These are phyloP conservation scores for Mimachlamys varia DNA, from an alignment of 2,888 invertebrate genomes.

Conservation along the genomic window DNA sequence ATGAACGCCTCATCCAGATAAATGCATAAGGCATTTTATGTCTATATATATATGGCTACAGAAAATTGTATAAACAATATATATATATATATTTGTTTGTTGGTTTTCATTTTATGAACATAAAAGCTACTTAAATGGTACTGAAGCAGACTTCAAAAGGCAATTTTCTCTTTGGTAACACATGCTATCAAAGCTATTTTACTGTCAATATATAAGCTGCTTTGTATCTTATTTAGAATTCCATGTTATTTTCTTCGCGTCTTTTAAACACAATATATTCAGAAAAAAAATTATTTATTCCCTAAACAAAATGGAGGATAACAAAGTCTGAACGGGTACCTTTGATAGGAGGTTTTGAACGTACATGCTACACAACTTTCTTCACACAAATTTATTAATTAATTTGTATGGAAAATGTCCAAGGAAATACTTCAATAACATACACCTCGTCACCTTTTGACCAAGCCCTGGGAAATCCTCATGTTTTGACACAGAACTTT, in stretches of 20 bases:
- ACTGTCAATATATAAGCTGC: background rate
- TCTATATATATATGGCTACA: background rate
- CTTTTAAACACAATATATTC: background rate
- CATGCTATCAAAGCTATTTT: background rate
- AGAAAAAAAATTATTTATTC: background rate
- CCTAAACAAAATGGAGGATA: background rate
- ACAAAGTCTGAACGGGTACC: background rate
- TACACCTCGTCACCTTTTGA: constrained; percentile 10
- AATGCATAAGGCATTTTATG: too few species aligned
- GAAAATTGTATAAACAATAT: background rate
- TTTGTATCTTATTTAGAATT: background rate
- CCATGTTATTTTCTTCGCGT: background rate
- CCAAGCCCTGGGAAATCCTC: constrained; percentile 15
- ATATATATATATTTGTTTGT: background rate
- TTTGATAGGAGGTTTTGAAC: background rate
- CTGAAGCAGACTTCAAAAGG: background rate
- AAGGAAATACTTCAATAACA: constrained; percentile 11
- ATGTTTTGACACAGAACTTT: background rate
- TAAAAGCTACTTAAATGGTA: background rate
- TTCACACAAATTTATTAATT: background rate
- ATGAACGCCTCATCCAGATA: too few species aligned
- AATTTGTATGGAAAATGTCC: constrained; percentile 13
- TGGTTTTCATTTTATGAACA: background rate
- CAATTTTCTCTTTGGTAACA: background rate
- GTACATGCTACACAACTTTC: background rate